These are phyloP conservation scores for Daboia siamensis DNA, from an alignment of 2,113 vertebrate species.

Conservation along the genomic window DNA sequence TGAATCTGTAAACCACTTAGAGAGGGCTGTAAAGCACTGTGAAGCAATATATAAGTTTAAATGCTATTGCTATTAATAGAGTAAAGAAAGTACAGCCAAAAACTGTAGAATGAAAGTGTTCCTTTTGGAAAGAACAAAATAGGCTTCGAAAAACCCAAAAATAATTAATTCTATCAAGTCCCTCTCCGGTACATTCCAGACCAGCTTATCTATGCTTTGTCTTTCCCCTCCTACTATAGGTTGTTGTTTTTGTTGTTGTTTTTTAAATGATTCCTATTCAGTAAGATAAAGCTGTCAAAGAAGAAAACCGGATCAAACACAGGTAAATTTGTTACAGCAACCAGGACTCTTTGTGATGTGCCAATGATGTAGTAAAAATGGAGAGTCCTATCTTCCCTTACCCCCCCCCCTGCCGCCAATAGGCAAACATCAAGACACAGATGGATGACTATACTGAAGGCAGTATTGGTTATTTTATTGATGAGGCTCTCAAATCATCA, in stretches of 20 bases:
- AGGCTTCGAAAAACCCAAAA: neutral
- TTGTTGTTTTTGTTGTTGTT: neutral
- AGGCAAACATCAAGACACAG: constrained; percentile 27
- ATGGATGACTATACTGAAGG: constrained; percentile 53
- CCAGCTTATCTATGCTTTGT: neutral
- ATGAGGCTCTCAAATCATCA: constrained; percentile 67
- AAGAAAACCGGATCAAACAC: constrained; percentile 20
- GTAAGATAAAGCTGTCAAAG: constrained; percentile 13
- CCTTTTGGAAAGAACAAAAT: neutral
- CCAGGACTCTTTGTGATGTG: constrained; percentile 34
- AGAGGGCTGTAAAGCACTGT: too few species aligned
- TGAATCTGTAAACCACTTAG: too few species aligned
- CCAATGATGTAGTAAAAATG: constrained; percentile 11
- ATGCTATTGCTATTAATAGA: neutral
- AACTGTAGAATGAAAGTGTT: neutral
- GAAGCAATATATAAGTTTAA: neutral
- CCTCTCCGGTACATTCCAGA: neutral
- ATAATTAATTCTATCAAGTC: neutral
- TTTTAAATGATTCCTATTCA: neutral
- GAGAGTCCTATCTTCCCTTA: neutral
- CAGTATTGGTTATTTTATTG: constrained; percentile 67
- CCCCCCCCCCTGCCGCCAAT: neutral
- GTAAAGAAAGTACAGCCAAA: neutral
- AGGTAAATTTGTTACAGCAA: constrained; percentile 31
- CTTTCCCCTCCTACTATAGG: neutral